Evolutionary conservation across 2,113 vertebrate genomes (phyloP).

Genomic region (Clarias magur): DNA sequence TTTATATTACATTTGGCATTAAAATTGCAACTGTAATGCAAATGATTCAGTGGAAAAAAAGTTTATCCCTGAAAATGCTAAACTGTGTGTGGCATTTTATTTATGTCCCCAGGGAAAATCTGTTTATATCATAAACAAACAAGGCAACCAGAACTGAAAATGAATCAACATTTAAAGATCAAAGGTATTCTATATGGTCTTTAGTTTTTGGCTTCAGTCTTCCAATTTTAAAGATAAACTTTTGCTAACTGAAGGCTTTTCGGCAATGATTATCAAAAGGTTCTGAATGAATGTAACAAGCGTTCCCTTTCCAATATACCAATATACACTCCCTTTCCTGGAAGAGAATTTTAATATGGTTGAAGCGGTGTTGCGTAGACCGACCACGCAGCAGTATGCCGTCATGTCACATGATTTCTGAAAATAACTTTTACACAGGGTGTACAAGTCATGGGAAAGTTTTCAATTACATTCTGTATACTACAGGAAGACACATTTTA

Average conservation of each 20-base stretch:
- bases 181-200: too few species aligned
- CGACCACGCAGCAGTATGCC: background rate
- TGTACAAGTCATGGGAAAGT: background rate
- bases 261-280: background rate
- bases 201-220: background rate
- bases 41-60: too few species aligned
- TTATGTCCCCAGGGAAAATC: background rate
- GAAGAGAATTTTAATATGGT: too few species aligned
- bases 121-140: background rate
- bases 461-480: background rate
- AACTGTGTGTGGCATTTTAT: background rate
- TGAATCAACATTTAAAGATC: background rate
- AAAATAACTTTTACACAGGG: background rate
- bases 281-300: background rate
- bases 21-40: too few species aligned
- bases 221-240: background rate
- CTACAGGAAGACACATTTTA: background rate
- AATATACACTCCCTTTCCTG: background rate
- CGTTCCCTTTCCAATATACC: background rate
- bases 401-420: background rate
- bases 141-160: background rate
- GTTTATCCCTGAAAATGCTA: too few species aligned
- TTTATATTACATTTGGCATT: too few species aligned
- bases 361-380: background rate
- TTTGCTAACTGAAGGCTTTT: background rate